Evolutionary conservation across 2,797 vertebrate genomes (phyloP).

Genomic region (Neostethus bicornis): DNA sequence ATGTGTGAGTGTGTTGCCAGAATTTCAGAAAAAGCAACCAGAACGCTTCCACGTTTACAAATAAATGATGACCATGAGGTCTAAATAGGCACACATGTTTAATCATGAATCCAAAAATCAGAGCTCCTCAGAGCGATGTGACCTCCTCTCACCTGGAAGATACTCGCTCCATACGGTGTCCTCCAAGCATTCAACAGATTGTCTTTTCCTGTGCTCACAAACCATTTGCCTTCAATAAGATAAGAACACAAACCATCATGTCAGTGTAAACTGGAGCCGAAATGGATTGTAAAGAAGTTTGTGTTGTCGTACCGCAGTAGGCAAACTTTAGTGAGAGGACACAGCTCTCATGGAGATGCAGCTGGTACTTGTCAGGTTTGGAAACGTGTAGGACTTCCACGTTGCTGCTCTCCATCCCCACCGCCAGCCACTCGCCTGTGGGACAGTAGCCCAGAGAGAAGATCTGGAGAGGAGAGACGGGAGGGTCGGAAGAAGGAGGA

Average conservation of each 20-base stretch:
- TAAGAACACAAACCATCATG: constrained; percentile 10
- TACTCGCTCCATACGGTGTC: constrained; percentile 92
- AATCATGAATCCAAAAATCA: not conserved
- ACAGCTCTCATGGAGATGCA: constrained; percentile 83
- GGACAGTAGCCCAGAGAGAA: constrained; percentile 81
- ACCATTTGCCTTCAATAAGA: constrained; percentile 87
- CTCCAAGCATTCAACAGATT: constrained; percentile 94
- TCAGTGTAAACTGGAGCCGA: too few species aligned
- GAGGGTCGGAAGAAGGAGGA: not conserved
- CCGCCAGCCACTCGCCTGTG: constrained; percentile 77
- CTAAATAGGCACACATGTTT: not conserved
- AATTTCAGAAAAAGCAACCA: constrained; percentile 7
- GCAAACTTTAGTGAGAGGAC: constrained; percentile 81
- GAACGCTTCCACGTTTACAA: constrained; percentile 5
- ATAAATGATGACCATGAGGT: constrained; percentile 23
- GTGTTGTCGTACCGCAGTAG: constrained; percentile 66
- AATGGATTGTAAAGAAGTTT: too few species aligned
- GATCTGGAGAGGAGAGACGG: constrained; percentile 47
- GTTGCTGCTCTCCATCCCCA: constrained; percentile 82
- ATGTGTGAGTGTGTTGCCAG: not conserved
- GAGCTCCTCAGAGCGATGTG: constrained; percentile 7
- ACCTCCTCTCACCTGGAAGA: constrained; percentile 86
- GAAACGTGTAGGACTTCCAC: constrained; percentile 79
- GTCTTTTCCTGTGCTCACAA: constrained; percentile 95
- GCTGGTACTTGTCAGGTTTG: constrained; percentile 82